Percentiles rank a stretch among this genome's conserved stretches.
These are phyloP conservation scores for Setipinna tenuifilis DNA, from an alignment of 2,797 vertebrate genomes.

Conservation along the genomic window DNA sequence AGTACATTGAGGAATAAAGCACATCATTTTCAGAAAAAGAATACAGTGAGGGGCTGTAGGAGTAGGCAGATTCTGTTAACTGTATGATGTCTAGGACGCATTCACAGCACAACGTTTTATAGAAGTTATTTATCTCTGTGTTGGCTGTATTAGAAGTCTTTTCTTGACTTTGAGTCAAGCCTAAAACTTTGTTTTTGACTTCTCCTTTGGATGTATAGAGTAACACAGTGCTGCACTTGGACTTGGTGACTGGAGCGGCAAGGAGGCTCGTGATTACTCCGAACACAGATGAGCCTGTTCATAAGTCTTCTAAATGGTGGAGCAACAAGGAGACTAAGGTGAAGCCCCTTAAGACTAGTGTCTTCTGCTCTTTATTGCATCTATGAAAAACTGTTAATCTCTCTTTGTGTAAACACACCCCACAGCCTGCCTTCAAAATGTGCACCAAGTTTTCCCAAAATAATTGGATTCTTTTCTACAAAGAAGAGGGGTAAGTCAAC, in stretches of 20 bases:
- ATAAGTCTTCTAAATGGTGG: slow-evolving; percentile 80
- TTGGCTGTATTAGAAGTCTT: no score
- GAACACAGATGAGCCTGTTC: slow-evolving; percentile 69
- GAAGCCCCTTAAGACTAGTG: slow-evolving; percentile 39
- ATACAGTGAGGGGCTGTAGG: no score
- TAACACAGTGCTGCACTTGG: slow-evolving; percentile 87
- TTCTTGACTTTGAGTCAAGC: no score
- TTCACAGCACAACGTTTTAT: no score
- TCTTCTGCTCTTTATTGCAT: background rate
- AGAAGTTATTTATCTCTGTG: no score
- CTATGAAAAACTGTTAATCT: background rate
- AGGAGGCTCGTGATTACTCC: slow-evolving; percentile 77
- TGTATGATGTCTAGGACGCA: no score
- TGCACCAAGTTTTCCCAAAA: slow-evolving; percentile 93
- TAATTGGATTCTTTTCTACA: slow-evolving; percentile 97
- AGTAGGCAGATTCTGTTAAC: no score
- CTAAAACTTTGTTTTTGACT: no score
- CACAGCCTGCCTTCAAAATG: slow-evolving; percentile 84
- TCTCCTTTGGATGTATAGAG: slow-evolving; percentile 71
- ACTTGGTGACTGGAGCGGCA: slow-evolving; percentile 80
- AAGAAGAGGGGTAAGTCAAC: slow-evolving; percentile 83
- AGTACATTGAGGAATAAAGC: no score
- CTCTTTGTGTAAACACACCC: background rate
- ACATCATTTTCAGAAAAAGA: no score
- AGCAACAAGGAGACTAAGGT: slow-evolving; percentile 83